Percentiles rank a stretch among this genome's conserved stretches.
These are phyloP conservation scores for Argyra leucocephala DNA, from an alignment of 2,888 invertebrate species.

Conservation along the genomic window DNA sequence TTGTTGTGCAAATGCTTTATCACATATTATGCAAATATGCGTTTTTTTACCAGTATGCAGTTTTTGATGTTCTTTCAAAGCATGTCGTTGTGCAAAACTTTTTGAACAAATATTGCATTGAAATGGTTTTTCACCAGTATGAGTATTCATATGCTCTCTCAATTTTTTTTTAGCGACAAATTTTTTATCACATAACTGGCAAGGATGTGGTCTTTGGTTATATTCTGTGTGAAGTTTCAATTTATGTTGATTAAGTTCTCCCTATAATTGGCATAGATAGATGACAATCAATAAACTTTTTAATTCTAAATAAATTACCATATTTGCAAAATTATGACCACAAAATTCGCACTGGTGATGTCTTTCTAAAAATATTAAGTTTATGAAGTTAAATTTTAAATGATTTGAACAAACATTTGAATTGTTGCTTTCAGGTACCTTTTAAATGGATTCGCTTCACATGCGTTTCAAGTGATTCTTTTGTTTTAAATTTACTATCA, in stretches of 20 bases:
- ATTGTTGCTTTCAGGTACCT: no score
- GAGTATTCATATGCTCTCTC: neutral
- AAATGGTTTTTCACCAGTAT: conserved; percentile 16
- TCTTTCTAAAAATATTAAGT: no score
- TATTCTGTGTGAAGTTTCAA: neutral
- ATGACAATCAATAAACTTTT: no score
- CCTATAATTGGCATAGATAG: neutral
- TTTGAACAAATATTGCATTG: conserved; percentile 16
- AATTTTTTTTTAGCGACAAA: neutral
- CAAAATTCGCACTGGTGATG: neutral
- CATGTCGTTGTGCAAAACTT: conserved; percentile 15
- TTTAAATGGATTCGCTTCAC: no score
- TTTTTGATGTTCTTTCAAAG: conserved; percentile 15
- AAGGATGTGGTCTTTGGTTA: neutral
- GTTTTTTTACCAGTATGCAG: conserved; percentile 19
- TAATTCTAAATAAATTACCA: no score
- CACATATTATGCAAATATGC: conserved; percentile 26
- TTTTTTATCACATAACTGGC: neutral
- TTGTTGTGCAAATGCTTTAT: conserved; percentile 19
- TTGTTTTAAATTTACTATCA: neutral
- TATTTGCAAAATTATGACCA: neutral
- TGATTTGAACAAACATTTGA: no score
- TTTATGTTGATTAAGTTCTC: neutral
- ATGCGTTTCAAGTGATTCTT: neutral
- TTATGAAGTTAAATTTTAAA: no score